These are phyloP conservation scores for Malaclemys terrapin DNA, from an alignment of 2,113 vertebrate species.

Conservation along the genomic window DNA sequence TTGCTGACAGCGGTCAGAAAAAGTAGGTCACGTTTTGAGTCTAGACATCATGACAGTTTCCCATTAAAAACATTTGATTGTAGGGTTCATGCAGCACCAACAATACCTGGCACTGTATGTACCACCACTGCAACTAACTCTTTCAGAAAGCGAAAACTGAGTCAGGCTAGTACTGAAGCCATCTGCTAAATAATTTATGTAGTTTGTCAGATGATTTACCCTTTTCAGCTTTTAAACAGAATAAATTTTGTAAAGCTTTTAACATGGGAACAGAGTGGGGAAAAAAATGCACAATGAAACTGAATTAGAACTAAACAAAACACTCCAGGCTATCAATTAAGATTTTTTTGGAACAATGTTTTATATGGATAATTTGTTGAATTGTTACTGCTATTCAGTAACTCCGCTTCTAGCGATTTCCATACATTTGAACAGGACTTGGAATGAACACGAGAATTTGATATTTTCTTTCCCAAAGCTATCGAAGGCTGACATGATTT, in stretches of 20 bases:
- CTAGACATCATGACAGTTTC: neutral
- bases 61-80: neutral
- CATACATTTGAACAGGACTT: neutral
- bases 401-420: neutral
- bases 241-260: neutral
- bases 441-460: neutral
- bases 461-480: neutral
- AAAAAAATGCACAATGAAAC: neutral
- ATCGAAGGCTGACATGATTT: neutral
- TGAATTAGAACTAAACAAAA: too few relatives aligned
- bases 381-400: neutral
- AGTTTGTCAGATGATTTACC: neutral
- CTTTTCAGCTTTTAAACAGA: neutral
- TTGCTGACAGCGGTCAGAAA: neutral
- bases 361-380: neutral
- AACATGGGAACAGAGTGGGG: neutral
- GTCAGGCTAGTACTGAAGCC: neutral
- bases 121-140: neutral
- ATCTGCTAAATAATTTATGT: neutral
- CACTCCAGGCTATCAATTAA: too few relatives aligned
- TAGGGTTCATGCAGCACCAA: neutral
- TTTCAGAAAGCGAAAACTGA: neutral
- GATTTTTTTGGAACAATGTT: neutral
- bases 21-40: neutral
- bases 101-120: neutral